A percentile compares a stretch with the other conserved stretches of the same genome.
Evolutionary conservation across 2,113 vertebrate species (phyloP).

Genomic region (Albula goreensis): DNA sequence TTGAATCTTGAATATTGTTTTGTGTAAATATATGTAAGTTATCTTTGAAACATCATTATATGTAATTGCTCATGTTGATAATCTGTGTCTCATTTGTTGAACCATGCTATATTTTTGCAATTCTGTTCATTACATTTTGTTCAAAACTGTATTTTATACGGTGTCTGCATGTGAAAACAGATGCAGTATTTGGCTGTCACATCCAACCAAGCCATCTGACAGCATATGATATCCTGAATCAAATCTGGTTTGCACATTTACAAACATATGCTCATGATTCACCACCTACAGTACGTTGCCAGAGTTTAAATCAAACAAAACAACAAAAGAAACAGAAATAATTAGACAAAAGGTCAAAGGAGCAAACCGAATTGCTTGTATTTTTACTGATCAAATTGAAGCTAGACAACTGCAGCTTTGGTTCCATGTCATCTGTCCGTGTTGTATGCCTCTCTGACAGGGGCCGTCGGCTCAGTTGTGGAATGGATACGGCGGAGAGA

Average conservation of each 20-base stretch:
- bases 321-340: not conserved
- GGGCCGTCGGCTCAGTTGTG: not conserved
- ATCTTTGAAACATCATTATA: too few relatives aligned
- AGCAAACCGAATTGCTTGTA: not conserved
- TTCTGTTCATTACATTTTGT: not conserved
- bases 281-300: not conserved
- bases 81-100: not conserved
- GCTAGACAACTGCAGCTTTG: not conserved
- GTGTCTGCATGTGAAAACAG: conserved; percentile 24
- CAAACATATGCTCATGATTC: conserved; percentile 16
- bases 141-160: not conserved
- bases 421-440: not conserved
- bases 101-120: not conserved
- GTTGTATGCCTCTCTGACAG: not conserved
- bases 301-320: conserved; percentile 1
- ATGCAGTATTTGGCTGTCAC: conserved; percentile 16
- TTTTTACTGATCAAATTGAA: not conserved
- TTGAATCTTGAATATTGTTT: too few relatives aligned
- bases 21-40: too few relatives aligned
- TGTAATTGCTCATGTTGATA: not conserved
- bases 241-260: conserved; percentile 4
- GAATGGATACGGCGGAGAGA: not conserved
- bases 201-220: conserved; percentile 20
- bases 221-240: conserved; percentile 8
- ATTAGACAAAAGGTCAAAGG: not conserved